Conservation (phyloP, 2,888 invertebrate species). For the Lamellibrachia columna region DNA sequence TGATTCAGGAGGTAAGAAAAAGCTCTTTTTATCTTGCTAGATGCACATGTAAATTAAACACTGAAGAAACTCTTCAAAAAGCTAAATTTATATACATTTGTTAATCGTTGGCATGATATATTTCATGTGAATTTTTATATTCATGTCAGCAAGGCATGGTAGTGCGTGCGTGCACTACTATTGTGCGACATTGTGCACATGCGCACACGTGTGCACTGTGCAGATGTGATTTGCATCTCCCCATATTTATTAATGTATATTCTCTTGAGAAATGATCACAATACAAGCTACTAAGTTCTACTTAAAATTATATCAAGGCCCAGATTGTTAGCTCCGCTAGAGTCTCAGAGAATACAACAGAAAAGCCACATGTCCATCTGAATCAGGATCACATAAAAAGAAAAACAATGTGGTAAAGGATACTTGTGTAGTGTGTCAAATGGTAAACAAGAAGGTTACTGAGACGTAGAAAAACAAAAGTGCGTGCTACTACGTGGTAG, state of each 20-base stretch:
- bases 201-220: no score
- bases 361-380: background rate
- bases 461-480: background rate
- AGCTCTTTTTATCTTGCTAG: background rate
- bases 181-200: no score
- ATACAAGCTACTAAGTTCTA: no score
- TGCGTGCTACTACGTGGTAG: background rate
- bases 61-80: background rate
- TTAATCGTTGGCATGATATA: background rate
- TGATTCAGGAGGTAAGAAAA: background rate
- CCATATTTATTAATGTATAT: no score
- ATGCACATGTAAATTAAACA: background rate
- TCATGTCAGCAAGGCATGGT: no score
- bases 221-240: no score
- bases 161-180: no score
- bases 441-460: background rate
- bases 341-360: background rate
- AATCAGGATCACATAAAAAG: background rate
- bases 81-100: background rate
- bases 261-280: no score
- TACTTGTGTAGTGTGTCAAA: background rate
- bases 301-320: no score
- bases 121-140: background rate
- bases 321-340: background rate
- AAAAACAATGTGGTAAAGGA: background rate